A percentile compares a stretch with the other conserved stretches of the same genome.
Conservation (phyloP, 2,888 invertebrate species). For the Drosophila melanosoma region DNA sequence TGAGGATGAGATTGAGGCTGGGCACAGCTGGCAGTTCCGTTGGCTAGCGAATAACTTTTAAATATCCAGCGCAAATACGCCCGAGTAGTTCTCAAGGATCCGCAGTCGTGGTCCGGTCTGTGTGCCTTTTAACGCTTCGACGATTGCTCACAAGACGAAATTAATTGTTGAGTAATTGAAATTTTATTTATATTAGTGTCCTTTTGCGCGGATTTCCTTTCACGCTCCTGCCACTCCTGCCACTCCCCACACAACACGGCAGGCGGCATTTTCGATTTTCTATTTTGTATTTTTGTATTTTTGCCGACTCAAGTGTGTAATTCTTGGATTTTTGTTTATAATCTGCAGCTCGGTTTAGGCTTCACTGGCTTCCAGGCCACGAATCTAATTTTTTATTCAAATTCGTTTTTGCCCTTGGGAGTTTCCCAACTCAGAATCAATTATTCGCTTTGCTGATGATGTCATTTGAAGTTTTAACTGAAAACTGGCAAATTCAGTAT, state of each 20-base stretch:
- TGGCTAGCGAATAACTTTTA: conserved; percentile 55
- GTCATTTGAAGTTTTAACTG: conserved; percentile 42
- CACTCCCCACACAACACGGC: conserved; percentile 20
- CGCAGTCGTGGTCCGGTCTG: conserved; percentile 27
- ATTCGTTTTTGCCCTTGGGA: conserved; percentile 40
- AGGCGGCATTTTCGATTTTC: conserved; percentile 25
- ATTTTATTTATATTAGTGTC: conserved; percentile 85
- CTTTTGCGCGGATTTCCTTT: conserved; percentile 73
- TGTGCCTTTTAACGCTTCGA: conserved; percentile 82
- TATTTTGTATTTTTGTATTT: not conserved
- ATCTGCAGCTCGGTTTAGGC: conserved; percentile 55
- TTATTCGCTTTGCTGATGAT: conserved; percentile 69
- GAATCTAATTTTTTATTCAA: conserved; percentile 66
- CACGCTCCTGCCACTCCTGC: conserved; percentile 30
- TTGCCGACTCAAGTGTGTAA: conserved; percentile 64
- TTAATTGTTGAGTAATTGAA: conserved; percentile 86
- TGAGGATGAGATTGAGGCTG: not conserved
- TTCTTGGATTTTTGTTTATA: conserved; percentile 54
- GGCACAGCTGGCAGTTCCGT: conserved; percentile 62
- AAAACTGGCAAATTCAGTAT: not conserved
- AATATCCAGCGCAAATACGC: conserved; percentile 62
- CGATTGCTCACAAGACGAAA: conserved; percentile 84
- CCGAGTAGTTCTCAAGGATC: conserved; percentile 64
- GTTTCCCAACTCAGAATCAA: conserved; percentile 58
- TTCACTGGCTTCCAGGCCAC: conserved; percentile 53